Percentiles rank a stretch among this genome's conserved stretches.
These are phyloP conservation scores for Lepus americanus DNA, from an alignment of 2,113 vertebrate species.

Conservation along the genomic window DNA sequence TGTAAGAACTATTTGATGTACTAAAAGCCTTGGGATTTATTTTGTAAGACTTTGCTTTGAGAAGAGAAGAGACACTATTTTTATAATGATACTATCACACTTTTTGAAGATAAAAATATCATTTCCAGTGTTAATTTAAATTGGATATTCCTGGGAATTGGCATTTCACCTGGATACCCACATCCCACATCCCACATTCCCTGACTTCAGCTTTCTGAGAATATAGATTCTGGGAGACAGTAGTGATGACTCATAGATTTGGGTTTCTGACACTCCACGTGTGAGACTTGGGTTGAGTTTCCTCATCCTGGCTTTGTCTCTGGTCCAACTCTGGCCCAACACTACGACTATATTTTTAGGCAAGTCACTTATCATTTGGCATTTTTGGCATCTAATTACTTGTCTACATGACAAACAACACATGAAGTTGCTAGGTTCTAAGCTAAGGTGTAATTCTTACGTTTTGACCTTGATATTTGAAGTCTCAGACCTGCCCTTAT, in stretches of 20 bases:
- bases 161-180: too few relatives aligned
- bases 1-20: slow-evolving; percentile 77
- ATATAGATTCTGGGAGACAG: too few relatives aligned
- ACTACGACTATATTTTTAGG: background rate
- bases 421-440: background rate
- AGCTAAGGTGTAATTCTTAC: background rate
- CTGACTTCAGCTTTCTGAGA: too few relatives aligned
- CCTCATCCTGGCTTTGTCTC: too few relatives aligned
- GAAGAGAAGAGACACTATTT: background rate
- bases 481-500: background rate
- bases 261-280: too few relatives aligned
- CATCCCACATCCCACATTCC: too few relatives aligned
- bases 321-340: too few relatives aligned
- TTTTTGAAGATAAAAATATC: slow-evolving; percentile 27
- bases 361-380: background rate
- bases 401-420: background rate
- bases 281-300: too few relatives aligned
- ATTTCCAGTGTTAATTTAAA: background rate
- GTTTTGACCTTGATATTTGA: background rate
- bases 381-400: background rate
- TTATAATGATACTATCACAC: background rate
- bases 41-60: slow-evolving; percentile 66
- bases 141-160: background rate
- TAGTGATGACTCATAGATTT: too few relatives aligned
- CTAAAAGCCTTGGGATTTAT: slow-evolving; percentile 69